Base-by-base conservation (phyloP, 2,888 invertebrate species). In the Hemaris fuciformis region DNA sequence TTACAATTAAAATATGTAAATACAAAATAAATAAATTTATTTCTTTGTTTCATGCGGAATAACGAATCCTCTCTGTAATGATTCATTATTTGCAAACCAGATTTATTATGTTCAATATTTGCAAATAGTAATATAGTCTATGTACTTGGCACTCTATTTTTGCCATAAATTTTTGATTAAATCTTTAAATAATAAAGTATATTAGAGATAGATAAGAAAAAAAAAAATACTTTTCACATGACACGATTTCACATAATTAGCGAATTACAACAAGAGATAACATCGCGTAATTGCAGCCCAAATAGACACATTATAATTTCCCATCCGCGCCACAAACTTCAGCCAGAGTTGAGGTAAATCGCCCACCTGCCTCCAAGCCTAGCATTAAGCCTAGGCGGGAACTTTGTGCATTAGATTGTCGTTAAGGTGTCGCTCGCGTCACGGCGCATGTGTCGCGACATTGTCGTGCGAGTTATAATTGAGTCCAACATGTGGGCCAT, bases 361-460 rank as follows among this genome's bases (percentile, higher is more conserved):
- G 8, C 8, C 45, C 45, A 45, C n/a, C 13, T 48, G 18, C 18
- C 27, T 18, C 45, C 10, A 18, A 53, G 53, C 2, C 53, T 13
- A 25, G 15, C 34, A 22, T 46, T 38, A 22, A 8, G 20, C 23
- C 18, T 38, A 23, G 34, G 15, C 31, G 13, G 3, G 25, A 22
- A 34, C 46, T 34, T 46, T 23, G 34, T 23, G 43, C 59, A 60
- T 61, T 64, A 61, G 56, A 61, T 27, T 53, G 38, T 59, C 46
- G 59, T 62, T 64, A 64, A 42, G 27, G 48, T 20, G 25, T 45
- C 6, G 25, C 18, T n/a, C 41, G 42, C 18, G 41, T 41, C 34
- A 48, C 10, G n/a, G n/a, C n/a, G n/a, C n/a, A n/a, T n/a, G n/a
- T 13, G 18, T 8, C 34, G 1, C 7, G 22, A 34, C 6, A 27